Evolutionary conservation across 2,113 vertebrate species (phyloP), one percentile per base, ranked within the genome.

Genomic region (Leucopsar rothschildi): DNA sequence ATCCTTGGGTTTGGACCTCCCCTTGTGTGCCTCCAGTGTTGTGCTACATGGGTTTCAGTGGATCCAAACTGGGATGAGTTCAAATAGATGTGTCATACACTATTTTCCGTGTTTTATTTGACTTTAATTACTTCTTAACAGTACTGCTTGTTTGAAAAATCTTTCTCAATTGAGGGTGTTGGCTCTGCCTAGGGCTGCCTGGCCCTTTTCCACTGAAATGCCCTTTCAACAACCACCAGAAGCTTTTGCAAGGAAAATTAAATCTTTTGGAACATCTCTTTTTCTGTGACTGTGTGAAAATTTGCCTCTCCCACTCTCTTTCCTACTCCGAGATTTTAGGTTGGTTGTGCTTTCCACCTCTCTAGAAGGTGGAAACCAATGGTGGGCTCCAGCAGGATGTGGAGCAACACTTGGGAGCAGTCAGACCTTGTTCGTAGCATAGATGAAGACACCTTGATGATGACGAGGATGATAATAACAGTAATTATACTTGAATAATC

Each of bases 111-210:
- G 93, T 79, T 95, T 95, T 91, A 92, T 95, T 95, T 94, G 81
- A 94, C 64, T 94, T 91, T 94, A 95, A 97, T 95, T 92, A 93
- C 60, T 90, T 86, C 76, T 95, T 88, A 93, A 81, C 37, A 88
- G 91, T 65, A 64, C n/a, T 75, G 42, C 69, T 88, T 88, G 35
- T 47, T 93, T 83, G 88, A 92, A 92, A 81, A 92, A 81, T 68
- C 64, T 92, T 71, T 91, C 92, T 96, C 83, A 92, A 16, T 91
- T 94, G 80, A 95, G 92, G 95, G 88, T 96, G 88, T 93, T 95
- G 92, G 69, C 86, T 93, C 73, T 86, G 91, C 94, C 82, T 92
- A 35, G 52, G 76, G 96, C 94, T 93, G 72, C 80, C 79, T 92
- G 92, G 94, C 91, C 64, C 28, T 78, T 66, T 92, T 92, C 88